Conservation (phyloP, 2,888 invertebrate genomes). For the Acronicta aceris region DNA sequence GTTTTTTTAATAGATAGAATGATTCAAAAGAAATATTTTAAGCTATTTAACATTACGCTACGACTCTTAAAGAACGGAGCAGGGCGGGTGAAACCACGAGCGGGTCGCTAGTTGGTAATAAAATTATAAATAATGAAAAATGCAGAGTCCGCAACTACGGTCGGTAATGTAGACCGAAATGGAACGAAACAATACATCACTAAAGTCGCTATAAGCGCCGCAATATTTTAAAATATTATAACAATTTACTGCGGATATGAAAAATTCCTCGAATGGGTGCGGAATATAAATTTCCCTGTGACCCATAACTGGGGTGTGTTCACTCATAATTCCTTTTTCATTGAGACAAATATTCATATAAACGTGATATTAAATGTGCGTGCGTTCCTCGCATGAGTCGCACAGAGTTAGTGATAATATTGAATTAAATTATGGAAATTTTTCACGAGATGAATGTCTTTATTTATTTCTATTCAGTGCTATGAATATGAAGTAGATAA, state of each 20-base stretch:
- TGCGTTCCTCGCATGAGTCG: slow-evolving; percentile 74
- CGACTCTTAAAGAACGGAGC: too few relatives aligned
- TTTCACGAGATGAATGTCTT: slow-evolving; percentile 41
- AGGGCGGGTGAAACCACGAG: too few relatives aligned
- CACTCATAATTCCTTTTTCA: slow-evolving; percentile 85
- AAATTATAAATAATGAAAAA: too few relatives aligned
- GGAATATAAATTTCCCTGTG: slow-evolving; percentile 78
- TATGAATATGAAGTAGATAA: slow-evolving; percentile 36
- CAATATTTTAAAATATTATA: slow-evolving; percentile 75
- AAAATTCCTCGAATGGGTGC: slow-evolving; percentile 77
- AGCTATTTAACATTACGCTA: too few relatives aligned
- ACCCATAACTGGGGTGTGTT: slow-evolving; percentile 74
- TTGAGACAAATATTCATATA: slow-evolving; percentile 88
- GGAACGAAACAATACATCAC: slow-evolving; percentile 34
- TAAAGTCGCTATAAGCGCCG: slow-evolving; percentile 53
- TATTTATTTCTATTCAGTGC: slow-evolving; percentile 39
- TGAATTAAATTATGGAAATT: slow-evolving; percentile 65
- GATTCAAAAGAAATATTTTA: too few relatives aligned
- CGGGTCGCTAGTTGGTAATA: too few relatives aligned
- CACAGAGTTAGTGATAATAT: slow-evolving; percentile 70
- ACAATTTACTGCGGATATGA: slow-evolving; percentile 76
- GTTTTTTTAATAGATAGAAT: too few relatives aligned
- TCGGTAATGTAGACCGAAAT: background rate
- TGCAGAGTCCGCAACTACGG: background rate
- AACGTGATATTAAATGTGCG: slow-evolving; percentile 73